phyloP scores from a whole-genome alignment of 2,113 vertebrate species.

The Psammodynastes pulverulentus region DNA sequence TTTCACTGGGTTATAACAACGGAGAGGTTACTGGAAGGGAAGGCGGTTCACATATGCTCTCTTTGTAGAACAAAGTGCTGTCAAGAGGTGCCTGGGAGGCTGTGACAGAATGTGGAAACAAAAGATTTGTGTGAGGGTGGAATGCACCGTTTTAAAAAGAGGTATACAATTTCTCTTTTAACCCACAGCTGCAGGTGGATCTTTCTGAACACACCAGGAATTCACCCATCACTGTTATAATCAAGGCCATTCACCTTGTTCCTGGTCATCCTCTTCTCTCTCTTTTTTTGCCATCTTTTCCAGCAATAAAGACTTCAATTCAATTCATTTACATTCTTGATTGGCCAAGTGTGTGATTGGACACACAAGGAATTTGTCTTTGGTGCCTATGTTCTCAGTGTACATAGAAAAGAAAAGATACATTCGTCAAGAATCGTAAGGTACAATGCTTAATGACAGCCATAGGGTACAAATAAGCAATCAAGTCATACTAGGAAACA shows the following conservation, averaged over 20 bases:
- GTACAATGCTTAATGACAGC: no score
- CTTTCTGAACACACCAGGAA: neutral
- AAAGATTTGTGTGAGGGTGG: neutral
- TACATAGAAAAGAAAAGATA: no score
- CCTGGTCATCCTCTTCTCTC: neutral
- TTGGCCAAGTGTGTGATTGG: no score
- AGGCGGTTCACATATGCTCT: neutral
- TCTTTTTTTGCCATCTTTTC: neutral
- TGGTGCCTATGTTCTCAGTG: no score
- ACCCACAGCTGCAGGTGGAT: neutral
- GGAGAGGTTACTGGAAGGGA: neutral
- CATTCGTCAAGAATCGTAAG: no score
- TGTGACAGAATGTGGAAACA: neutral
- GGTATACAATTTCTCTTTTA: neutral
- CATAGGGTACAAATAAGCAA: no score
- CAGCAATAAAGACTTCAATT: neutral
- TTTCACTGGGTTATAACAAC: neutral
- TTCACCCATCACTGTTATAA: neutral
- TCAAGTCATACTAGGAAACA: no score
- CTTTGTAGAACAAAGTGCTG: neutral
- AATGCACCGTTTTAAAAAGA: neutral
- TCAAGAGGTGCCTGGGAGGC: neutral
- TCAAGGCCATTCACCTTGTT: neutral
- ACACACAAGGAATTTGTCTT: no score
- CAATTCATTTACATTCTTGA: no score